A percentile compares a stretch with the other conserved stretches of the same genome.
Conservation (phyloP, 2,888 invertebrate species). For the Calameuta idolon region DNA sequence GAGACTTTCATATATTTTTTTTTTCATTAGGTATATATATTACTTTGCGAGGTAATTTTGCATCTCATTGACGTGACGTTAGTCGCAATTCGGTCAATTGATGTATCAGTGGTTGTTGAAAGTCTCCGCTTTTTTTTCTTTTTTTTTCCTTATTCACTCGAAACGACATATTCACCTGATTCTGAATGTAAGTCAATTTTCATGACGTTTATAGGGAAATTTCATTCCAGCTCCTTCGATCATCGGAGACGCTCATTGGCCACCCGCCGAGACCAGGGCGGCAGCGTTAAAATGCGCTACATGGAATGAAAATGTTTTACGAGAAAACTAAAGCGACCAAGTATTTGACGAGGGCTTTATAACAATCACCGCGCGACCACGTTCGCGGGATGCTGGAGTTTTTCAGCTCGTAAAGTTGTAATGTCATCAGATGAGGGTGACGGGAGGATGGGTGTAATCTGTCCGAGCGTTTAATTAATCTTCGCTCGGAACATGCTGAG, state of each 20-base stretch:
- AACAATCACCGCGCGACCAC: slow-evolving; percentile 28
- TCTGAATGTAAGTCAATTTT: neutral
- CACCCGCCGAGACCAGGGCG: neutral
- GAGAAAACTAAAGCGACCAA: slow-evolving; percentile 14
- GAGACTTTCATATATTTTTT: neutral
- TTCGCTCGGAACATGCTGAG: slow-evolving; percentile 31
- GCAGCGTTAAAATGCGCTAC: slow-evolving; percentile 14
- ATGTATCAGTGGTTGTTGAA: neutral
- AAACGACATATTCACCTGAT: neutral
- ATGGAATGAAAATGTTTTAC: slow-evolving; percentile 20
- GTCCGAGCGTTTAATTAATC: slow-evolving; percentile 62
- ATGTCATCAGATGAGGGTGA: slow-evolving; percentile 48
- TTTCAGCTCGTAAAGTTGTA: slow-evolving; percentile 57
- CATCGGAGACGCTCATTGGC: neutral
- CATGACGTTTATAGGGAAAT: neutral
- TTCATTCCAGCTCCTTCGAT: neutral
- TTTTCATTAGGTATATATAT: neutral
- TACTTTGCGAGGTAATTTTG: neutral
- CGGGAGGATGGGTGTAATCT: slow-evolving; percentile 53
- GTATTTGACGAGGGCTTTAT: slow-evolving; percentile 26
- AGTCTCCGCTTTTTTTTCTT: neutral
- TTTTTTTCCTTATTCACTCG: neutral
- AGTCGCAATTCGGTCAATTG: neutral
- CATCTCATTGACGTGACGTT: neutral
- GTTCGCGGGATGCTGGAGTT: slow-evolving; percentile 31